Evolutionary conservation across 2,797 vertebrate genomes (phyloP), one percentile per base, ranked within the genome.

Genomic region (Ctenopoma kingsleyae): DNA sequence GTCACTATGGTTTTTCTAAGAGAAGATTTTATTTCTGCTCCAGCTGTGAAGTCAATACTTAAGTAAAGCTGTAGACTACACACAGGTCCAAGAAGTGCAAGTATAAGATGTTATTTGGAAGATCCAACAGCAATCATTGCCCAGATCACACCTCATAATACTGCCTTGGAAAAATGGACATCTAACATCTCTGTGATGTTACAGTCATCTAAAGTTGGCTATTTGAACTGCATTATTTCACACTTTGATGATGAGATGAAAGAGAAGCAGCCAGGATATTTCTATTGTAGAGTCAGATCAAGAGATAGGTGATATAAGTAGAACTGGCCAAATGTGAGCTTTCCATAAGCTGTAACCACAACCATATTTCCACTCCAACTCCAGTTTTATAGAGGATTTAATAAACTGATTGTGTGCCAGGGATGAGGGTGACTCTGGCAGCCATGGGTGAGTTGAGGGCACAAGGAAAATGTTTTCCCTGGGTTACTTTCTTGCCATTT

Each of bases 331-430:
- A 71, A 69, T 54, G 54, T 52, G 58, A 67, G 22, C 38, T 61
- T 56, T 65, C 43, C 56, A 47, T 67, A 25, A 74, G 58, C 36
- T 57, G 57, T 49, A 30, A 30, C 5, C 27, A 41, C 47, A 35
- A 51, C 65, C 25, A 52, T 66, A 54, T 87, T 81, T 74, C 64
- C 65, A 65, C 53, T 61, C 41, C 13, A 35, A 51, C 36, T 81
- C 48, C 69, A 86, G 58, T 25, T 89, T 86, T 87, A 88, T 84
- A 62, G 32, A 88, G 44, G 30, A 59, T 46, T 63, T 74, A 73
- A 83, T 76, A 64, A 86, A 83, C 89, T 71, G 81, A 79, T 38
- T 67, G 76, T 81, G 67, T 56, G 20, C 47, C 52, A 44, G 47
- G 41, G 48, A 61, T 44, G 57, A 58, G 10, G 48, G 49, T 22